Evolutionary conservation across 2,797 vertebrate species (phyloP), one percentile per base, ranked within the genome.

Genomic region (Gallinago stenura): DNA sequence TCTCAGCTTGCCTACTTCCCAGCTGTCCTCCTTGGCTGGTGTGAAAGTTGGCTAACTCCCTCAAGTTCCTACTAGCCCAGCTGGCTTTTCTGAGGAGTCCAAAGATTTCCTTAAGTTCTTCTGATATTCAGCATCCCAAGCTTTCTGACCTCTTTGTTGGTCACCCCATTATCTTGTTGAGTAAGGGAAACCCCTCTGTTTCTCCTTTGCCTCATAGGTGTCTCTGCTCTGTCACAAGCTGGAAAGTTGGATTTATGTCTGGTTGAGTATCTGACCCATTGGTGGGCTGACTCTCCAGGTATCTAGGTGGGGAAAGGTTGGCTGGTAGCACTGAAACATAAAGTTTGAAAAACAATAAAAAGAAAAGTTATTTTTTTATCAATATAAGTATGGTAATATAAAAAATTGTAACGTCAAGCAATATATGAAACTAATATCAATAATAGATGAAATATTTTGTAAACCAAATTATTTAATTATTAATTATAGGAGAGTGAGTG

Each of bases 1-100:
- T 89, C 65, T 69, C 62, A 80, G 43, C 28, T 66, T 93, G 62
- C n/a, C 41, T 92, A 20, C 69, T 65, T 48, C 33, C 78, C 89
- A 91, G 84, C 61, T 94, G 91, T 93, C 71, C 69, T 77, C 39
- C 33, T 92, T 92, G 88, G 88, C 77, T 81, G n/a, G 7, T 60
- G 21, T 56, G 82, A 91, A 93, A 73, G 25, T 57, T 89, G 81
- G 81, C 78, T 51, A 50, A 30, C 31, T 53, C 12, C 31, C 35
- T 70, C 39, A 50, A 70, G 28, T 65, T 87, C 3, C 35, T 57
- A 80, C 64, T 33, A 85, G 48, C 31, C 53, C 61, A 80, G 28
- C 9, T 33, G 57, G 50, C 19, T 65, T 81, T 83, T 80, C 37
- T 83, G 51, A 62, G 22, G n/a, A 28, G 28, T 56, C 64, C 22